A percentile compares a stretch with the other conserved stretches of the same genome.
phyloP scores from a whole-genome alignment of 2,888 invertebrate species.

The Lycocerus yunnanus region DNA sequence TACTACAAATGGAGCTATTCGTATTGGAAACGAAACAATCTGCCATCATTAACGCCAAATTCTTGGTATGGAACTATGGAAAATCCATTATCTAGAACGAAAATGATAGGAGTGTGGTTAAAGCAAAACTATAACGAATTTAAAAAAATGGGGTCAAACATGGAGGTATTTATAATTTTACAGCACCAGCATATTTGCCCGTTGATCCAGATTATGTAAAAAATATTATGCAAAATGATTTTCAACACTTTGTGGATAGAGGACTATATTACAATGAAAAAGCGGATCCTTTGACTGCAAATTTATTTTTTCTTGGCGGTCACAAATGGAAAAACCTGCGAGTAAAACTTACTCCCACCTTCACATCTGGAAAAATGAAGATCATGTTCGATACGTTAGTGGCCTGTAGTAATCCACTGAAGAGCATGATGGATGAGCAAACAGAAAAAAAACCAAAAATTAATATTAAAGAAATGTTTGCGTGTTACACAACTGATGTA shows the following conservation, averaged over 20 bases:
- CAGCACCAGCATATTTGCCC: neutral
- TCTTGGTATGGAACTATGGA: conserved; percentile 20
- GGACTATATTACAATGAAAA: neutral
- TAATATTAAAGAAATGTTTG: neutral
- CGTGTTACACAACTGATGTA: neutral
- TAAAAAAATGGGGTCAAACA: neutral
- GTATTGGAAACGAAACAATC: conserved; percentile 16
- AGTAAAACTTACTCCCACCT: neutral
- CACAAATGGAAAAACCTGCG: neutral
- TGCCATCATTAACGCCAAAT: conserved; percentile 6
- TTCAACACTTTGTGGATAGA: neutral
- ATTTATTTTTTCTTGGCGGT: neutral
- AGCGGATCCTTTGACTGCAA: neutral
- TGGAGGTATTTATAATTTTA: conserved; percentile 3
- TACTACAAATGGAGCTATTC: conserved; percentile 24
- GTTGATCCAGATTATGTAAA: neutral
- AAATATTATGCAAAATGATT: neutral
- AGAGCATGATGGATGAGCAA: neutral
- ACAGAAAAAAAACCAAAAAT: neutral
- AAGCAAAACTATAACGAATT: conserved; percentile 11
- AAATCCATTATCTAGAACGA: neutral
- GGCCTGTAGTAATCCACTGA: neutral
- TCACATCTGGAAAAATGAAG: neutral
- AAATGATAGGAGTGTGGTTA: neutral
- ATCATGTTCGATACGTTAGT: neutral